These are phyloP conservation scores for Drosophila kanapiae DNA, from an alignment of 1,140 invertebrate genomes.

Conservation along the genomic window DNA sequence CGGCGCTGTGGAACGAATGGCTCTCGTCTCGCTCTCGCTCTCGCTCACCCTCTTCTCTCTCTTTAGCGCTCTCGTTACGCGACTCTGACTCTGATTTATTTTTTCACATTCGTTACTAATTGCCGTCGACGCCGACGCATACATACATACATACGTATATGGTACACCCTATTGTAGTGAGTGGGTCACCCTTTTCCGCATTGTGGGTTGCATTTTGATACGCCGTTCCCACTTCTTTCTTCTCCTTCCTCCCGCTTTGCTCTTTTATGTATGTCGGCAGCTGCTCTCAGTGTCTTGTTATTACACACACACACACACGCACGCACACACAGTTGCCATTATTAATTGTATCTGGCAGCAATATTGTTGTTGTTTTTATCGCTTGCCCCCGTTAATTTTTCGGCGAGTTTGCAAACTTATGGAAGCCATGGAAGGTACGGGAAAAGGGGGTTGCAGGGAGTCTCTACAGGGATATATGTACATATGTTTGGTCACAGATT, in stretches of 20 bases:
- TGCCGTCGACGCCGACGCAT: conserved; percentile 56
- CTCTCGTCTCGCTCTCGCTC: conserved; percentile 13
- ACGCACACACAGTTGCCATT: conserved; percentile 53
- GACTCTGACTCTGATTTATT: conserved; percentile 52
- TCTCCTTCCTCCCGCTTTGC: conserved; percentile 28
- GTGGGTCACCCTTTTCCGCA: conserved; percentile 39
- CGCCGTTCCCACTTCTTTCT: conserved; percentile 51
- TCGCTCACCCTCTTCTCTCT: neutral
- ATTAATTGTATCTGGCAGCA: conserved; percentile 61
- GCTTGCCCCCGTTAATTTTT: conserved; percentile 58
- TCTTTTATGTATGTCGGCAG: conserved; percentile 62
- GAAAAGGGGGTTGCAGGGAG: conserved; percentile 35
- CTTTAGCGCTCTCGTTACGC: conserved; percentile 12
- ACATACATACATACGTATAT: neutral
- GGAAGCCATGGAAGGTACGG: conserved; percentile 1
- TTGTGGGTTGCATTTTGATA: conserved; percentile 83
- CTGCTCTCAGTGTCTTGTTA: conserved; percentile 53
- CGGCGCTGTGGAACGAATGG: conserved; percentile 56
- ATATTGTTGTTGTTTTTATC: conserved; percentile 53
- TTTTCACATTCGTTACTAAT: conserved; percentile 70
- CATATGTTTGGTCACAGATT: conserved; percentile 30
- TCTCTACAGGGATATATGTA: conserved; percentile 12
- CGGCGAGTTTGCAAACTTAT: conserved; percentile 46
- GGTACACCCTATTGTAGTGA: conserved; percentile 15
- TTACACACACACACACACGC: conserved; percentile 27